A percentile compares a stretch with the other conserved stretches of the same genome.
phyloP scores from a whole-genome alignment of 2,113 vertebrate genomes.

The Clinocottus analis region DNA sequence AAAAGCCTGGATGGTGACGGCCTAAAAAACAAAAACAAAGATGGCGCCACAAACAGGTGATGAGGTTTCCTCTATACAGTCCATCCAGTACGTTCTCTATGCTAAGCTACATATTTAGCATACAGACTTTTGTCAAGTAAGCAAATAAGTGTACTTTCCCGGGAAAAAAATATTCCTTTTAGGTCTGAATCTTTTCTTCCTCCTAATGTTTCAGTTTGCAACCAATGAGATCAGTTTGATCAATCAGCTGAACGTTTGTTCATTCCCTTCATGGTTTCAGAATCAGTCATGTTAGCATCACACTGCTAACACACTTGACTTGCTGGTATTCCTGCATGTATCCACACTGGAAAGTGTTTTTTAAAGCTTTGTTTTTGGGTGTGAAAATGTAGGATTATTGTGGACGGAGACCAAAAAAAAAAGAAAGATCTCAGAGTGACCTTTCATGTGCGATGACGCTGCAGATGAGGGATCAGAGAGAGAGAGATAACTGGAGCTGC shows the following conservation, averaged over 20 bases:
- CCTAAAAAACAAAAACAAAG: too few relatives aligned
- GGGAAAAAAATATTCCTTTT: not conserved
- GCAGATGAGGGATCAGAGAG: not conserved
- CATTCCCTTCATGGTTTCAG: not conserved
- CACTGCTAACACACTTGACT: too few relatives aligned
- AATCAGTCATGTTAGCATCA: too few relatives aligned
- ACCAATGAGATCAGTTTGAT: not conserved
- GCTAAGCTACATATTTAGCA: not conserved
- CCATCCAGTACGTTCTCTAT: not conserved
- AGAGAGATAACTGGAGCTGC: constrained; percentile 2
- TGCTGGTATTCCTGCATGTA: not conserved
- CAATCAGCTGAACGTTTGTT: not conserved
- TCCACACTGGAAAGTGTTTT: not conserved
- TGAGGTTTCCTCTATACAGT: too few relatives aligned
- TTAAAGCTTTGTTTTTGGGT: not conserved
- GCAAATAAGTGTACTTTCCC: not conserved
- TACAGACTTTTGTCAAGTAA: not conserved
- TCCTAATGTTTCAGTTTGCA: not conserved
- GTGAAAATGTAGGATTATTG: not conserved
- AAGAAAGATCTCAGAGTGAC: not conserved
- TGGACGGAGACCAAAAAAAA: not conserved
- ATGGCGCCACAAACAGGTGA: too few relatives aligned
- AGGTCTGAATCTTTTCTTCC: not conserved
- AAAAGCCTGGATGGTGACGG: not conserved
- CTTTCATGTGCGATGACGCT: not conserved